Evolutionary conservation across 2,797 vertebrate genomes (phyloP), one percentile per base, ranked within the genome.

Genomic region (Pitangus sulphuratus): DNA sequence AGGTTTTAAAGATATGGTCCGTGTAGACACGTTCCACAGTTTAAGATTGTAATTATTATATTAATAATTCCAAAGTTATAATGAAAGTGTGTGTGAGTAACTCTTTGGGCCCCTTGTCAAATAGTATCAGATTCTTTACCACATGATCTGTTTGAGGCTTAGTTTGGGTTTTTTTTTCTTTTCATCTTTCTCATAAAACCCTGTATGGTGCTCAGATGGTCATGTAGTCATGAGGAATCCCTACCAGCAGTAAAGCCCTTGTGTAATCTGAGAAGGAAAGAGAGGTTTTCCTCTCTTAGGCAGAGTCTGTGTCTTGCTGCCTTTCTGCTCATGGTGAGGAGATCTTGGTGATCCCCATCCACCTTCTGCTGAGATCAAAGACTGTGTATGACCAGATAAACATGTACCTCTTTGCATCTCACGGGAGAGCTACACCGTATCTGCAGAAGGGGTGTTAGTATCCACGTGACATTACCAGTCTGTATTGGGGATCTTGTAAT

Each of bases 361-460:
- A 37, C 11, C 40, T 90, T 60, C 39, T 86, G 22, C 24, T 51
- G 65, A 84, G 39, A 30, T n/a, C 53, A 78, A 40, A 87, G 54
- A 4, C 31, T 56, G 4, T 2, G 1, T n/a, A 6, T 22, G 33
- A 39, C 13, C 57, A 84, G 21, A 31, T 18, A 15, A 74, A 33
- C 11, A 9, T 2, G 9, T 30, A 56, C 10, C 48, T 51, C 28
- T 79, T 45, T 58, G 21, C 17, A 42, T 30, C 68, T 70, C 40
- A 68, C 10, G 24, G 8, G 25, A 77, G 12, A 2, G 0, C n/a
- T 50, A 3, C 13, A 7, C 20, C 16, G 0, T 8, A 20, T 22
- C 48, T 85, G 40, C 39, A 51, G 25, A 60, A 70, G 35, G 66
- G 28, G 22, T 47, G 58, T 47, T 65, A 57, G 39, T 5, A 70